Percentiles rank a stretch among this genome's conserved stretches.
Evolutionary conservation across 2,113 vertebrate genomes (phyloP).

Genomic region (Antechinus stuartii): DNA sequence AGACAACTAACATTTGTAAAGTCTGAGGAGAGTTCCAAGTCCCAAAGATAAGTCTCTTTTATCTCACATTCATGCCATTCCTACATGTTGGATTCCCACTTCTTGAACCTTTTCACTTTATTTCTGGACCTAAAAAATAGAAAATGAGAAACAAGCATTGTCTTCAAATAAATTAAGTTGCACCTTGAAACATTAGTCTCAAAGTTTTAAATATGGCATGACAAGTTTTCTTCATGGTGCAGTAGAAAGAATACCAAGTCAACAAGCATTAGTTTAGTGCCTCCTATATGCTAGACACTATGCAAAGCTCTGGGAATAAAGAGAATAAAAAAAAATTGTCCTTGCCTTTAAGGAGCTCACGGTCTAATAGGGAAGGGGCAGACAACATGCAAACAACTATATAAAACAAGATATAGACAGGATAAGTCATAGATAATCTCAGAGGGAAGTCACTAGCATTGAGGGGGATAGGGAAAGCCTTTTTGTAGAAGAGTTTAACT

Average conservation of each 20-base stretch:
- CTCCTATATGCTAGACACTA: background rate
- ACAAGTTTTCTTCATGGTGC: background rate
- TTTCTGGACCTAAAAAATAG: background rate
- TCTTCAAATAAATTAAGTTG: background rate
- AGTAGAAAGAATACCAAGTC: background rate
- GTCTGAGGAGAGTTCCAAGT: background rate
- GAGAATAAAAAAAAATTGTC: background rate
- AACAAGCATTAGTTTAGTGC: background rate
- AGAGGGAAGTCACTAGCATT: background rate
- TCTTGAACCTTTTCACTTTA: background rate
- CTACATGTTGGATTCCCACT: background rate
- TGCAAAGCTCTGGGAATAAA: background rate
- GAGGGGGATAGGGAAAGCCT: background rate
- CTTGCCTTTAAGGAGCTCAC: background rate
- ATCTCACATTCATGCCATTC: background rate
- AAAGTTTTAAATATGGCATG: background rate
- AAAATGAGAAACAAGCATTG: background rate
- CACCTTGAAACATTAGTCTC: background rate
- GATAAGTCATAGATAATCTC: background rate
- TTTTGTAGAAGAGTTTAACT: background rate
- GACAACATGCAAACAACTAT: background rate
- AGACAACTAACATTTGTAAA: background rate
- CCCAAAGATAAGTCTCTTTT: background rate
- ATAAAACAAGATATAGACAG: background rate
- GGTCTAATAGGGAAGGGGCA: background rate